phyloP scores from a whole-genome alignment of 2,113 vertebrate species.

The Dendropsophus ebraccatus region DNA sequence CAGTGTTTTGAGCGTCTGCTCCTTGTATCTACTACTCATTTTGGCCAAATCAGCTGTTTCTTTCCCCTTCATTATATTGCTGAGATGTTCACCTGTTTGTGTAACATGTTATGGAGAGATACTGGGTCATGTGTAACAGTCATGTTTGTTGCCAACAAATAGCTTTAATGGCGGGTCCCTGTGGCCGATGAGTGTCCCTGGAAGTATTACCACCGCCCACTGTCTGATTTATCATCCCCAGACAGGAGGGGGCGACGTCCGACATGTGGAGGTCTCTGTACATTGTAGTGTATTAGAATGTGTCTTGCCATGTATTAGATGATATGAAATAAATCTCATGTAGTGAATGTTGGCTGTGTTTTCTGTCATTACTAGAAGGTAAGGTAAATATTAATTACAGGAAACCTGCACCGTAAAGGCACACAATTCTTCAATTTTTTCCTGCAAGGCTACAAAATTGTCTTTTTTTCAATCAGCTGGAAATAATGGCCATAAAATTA shows the following conservation, averaged over 20 bases:
- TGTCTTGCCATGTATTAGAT: slow-evolving; percentile 55
- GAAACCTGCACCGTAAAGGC: no score
- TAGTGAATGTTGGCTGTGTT: slow-evolving; percentile 4
- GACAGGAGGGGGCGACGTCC: background rate
- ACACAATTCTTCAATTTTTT: no score
- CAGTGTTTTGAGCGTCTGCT: background rate
- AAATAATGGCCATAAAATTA: no score
- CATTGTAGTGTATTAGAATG: slow-evolving; percentile 52
- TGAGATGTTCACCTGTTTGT: background rate
- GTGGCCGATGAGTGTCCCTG: slow-evolving; percentile 4
- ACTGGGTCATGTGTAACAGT: background rate
- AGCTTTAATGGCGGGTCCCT: slow-evolving; percentile 12
- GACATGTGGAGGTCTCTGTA: slow-evolving; percentile 38
- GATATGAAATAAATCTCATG: slow-evolving; percentile 52
- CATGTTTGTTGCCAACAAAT: slow-evolving; percentile 14
- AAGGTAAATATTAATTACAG: no score
- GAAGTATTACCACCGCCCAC: background rate
- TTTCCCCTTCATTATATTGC: background rate
- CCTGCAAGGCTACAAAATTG: no score
- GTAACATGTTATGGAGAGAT: background rate
- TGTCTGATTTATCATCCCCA: background rate
- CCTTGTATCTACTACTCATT: background rate
- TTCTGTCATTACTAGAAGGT: background rate
- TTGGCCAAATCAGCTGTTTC: background rate
- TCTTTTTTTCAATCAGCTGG: no score